These are phyloP conservation scores for Gortyna flavago DNA, from an alignment of 2,888 invertebrate genomes.

Conservation along the genomic window DNA sequence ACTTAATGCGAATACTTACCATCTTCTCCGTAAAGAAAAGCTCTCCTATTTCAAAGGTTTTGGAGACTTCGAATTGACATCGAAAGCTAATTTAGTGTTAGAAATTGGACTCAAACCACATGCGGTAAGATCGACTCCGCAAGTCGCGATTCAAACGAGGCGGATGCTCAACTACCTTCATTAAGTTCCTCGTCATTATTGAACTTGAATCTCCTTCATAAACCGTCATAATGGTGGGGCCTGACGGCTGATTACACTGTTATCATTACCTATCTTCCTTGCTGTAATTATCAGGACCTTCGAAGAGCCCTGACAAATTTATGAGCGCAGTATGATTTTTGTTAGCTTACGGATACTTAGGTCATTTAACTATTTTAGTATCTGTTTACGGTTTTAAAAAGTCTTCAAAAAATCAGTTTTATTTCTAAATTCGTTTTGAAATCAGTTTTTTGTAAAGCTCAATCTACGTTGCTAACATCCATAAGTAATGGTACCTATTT, in stretches of 20 bases:
- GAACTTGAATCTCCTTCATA: slow-evolving; percentile 16
- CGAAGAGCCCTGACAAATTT: slow-evolving; percentile 1
- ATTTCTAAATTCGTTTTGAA: background rate
- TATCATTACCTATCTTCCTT: slow-evolving; percentile 1
- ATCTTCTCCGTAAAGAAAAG: background rate
- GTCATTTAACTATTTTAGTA: background rate
- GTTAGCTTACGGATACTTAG: background rate
- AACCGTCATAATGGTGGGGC: slow-evolving; percentile 14
- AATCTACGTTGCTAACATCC: background rate
- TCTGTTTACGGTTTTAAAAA: background rate
- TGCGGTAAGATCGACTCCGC: too few relatives aligned
- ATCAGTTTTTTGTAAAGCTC: background rate
- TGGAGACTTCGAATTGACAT: background rate
- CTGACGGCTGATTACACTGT: slow-evolving; percentile 12
- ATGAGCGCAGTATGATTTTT: background rate
- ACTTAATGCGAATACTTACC: background rate
- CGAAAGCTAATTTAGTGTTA: background rate
- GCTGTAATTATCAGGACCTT: slow-evolving; percentile 13
- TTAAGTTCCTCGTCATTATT: slow-evolving; percentile 14
- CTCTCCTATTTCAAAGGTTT: background rate
- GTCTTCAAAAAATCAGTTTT: background rate
- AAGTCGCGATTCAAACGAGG: background rate
- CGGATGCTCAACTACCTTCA: background rate
- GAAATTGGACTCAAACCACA: background rate
- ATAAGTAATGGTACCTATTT: too few relatives aligned